phyloP scores from a whole-genome alignment of 2,797 vertebrate species.

The Myotis daubentonii region DNA sequence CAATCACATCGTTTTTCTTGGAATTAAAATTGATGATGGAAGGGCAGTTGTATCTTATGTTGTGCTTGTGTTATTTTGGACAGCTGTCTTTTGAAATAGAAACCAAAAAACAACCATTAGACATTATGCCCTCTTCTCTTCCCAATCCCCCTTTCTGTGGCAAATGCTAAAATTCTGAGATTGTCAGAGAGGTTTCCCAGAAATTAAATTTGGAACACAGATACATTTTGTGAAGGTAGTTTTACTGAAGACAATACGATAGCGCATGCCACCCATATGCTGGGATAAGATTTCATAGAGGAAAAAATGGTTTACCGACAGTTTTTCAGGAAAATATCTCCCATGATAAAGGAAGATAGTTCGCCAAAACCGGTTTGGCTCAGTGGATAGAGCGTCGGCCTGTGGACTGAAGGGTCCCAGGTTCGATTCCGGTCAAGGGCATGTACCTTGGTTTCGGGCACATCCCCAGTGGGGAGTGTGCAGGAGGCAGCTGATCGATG shows the following conservation, averaged over 20 bases:
- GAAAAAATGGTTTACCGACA: background rate
- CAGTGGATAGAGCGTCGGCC: too few species aligned
- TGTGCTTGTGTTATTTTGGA: background rate
- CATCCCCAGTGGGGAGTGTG: too few species aligned
- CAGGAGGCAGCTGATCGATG: too few species aligned
- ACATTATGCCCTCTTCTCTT: background rate
- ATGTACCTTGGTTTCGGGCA: too few species aligned
- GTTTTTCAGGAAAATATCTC: background rate
- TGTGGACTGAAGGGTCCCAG: too few species aligned
- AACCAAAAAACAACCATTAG: background rate
- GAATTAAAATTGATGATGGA: background rate
- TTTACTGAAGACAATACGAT: conserved; percentile 11
- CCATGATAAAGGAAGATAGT: background rate
- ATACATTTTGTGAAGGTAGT: background rate
- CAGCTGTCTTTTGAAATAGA: conserved; percentile 10
- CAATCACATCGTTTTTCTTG: background rate
- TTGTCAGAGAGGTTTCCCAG: background rate
- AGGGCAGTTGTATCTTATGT: background rate
- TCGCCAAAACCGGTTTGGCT: too few species aligned
- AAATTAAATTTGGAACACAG: conserved; percentile 32
- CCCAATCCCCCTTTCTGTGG: background rate
- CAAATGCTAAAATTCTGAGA: conserved; percentile 18
- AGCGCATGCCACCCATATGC: background rate
- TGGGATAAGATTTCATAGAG: background rate
- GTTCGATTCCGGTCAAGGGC: too few species aligned